Evolutionary conservation across 2,113 vertebrate species (phyloP).

Genomic region (Leuciscus idus): DNA sequence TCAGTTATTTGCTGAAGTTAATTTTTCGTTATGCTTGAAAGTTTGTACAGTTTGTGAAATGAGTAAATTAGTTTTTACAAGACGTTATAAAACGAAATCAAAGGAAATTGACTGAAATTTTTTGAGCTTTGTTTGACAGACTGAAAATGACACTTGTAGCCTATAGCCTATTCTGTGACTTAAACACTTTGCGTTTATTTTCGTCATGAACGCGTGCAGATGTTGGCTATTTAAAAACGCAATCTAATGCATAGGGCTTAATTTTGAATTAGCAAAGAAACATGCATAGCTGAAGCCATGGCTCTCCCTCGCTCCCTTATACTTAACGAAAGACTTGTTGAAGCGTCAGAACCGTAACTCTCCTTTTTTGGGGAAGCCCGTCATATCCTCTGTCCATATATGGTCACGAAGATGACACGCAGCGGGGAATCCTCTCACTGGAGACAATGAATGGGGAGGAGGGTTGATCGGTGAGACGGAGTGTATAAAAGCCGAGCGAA

Average conservation of each 20-base stretch:
- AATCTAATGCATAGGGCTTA: not conserved
- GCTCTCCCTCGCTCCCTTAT: conserved; percentile 27
- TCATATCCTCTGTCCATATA: conserved; percentile 98
- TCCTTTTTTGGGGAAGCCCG: conserved; percentile 88
- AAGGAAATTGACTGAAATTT: not conserved
- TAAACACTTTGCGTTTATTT: not conserved
- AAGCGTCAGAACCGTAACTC: conserved; percentile 85
- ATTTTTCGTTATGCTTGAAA: not conserved
- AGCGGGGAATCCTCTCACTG: conserved; percentile 96
- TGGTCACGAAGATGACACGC: conserved; percentile 96
- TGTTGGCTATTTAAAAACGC: not conserved
- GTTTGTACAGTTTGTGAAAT: not conserved
- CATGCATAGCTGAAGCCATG: not conserved
- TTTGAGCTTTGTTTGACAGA: not conserved
- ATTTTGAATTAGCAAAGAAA: conserved; percentile 20
- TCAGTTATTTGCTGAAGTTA: not conserved
- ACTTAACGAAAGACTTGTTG: conserved; percentile 69
- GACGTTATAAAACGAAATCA: not conserved
- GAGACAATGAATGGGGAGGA: conserved; percentile 93
- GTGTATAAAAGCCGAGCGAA: conserved; percentile 86
- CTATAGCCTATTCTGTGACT: not conserved
- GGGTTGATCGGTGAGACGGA: conserved; percentile 81
- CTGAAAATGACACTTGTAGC: not conserved
- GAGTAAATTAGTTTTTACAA: not conserved
- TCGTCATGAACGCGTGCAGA: no score